Base-by-base conservation (phyloP, 1,140 invertebrate species). In the Hycleus cichorii region DNA sequence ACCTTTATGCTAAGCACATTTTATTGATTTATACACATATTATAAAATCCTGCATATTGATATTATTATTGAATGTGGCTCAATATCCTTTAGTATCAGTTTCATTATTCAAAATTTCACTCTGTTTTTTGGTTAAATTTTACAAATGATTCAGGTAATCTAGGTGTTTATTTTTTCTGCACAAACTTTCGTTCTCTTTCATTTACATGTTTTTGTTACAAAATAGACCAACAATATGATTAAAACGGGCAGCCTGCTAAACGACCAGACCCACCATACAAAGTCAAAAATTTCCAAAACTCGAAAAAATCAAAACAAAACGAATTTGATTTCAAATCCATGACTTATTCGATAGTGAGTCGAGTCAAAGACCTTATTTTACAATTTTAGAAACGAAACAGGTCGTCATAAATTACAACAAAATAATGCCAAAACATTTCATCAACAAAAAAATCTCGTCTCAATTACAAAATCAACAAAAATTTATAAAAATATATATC, bases 101-200 rank as follows among this genome's bases (percentile, higher is more conserved):
- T 32, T 18, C 18, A 42, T 42, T 59, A 62, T 43, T 44, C 52
- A 50, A 42, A 62, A 60, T 45, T 63, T 67, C 64, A 67, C 60
- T 67, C 62, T 65, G 53, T 65, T 64, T 49, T 62, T 49, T 64
- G 64, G 68, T 68, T 66, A 66, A 64, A 66, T 72, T 68, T 64
- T 62, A 60, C 49, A 60, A 60, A 58, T 66, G 40, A 11, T 11
- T 42, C 11, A 42, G 9, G 9, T 42, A n/a, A 18, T 18, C 10
- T 42, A 42, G 11, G 9, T 42, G 11, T 42, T 42, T 39, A 39
- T 39, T 7, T 39, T 39, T 42, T 42, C 9, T 42, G 9, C 40
- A 42, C 40, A 42, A 42, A 42, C 4, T 8, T 10, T 42, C 40
- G 4, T 42, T n/a, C 9, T 7, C 32, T 32, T 7, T 32, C 32